Conservation (phyloP, 64 coral and sea anemone genomes). For the Exaiptasia diaphana region DNA sequence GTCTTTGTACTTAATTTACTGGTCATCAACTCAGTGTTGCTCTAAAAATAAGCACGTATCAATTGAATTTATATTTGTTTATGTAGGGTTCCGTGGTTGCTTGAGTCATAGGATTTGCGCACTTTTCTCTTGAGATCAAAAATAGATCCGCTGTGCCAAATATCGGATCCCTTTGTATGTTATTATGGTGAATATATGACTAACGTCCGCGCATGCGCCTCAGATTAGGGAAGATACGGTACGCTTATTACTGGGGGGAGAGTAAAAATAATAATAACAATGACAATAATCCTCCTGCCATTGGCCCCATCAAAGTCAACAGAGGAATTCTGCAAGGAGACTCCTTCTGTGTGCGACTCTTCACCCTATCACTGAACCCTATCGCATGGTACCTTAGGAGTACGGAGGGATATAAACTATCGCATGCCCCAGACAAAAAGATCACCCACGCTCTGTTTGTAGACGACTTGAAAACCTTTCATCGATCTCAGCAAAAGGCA, state of each 20-base stretch:
- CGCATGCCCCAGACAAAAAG: not conserved
- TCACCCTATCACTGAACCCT: constrained; percentile 8
- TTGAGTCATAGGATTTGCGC: no score
- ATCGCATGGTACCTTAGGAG: constrained; percentile 8
- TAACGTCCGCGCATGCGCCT: no score
- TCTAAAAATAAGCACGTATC: constrained; percentile 39
- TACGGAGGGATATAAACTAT: constrained; percentile 2
- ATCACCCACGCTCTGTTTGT: not conserved
- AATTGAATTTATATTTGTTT: no score
- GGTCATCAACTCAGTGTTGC: constrained; percentile 48
- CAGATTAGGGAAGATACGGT: no score
- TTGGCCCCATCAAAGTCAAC: constrained; percentile 27
- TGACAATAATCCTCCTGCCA: no score
- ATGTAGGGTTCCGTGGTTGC: no score
- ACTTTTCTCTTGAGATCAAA: no score
- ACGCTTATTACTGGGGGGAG: no score
- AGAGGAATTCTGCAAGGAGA: constrained; percentile 6
- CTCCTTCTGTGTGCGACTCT: not conserved
- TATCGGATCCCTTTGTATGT: no score
- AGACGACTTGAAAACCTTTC: not conserved
- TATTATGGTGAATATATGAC: no score
- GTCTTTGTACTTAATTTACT: constrained; percentile 57
- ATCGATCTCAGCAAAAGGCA: not conserved
- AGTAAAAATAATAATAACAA: no score
- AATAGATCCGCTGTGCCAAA: no score